Base-by-base conservation (phyloP, 2,797 vertebrate species). In the Bufotes viridis region DNA sequence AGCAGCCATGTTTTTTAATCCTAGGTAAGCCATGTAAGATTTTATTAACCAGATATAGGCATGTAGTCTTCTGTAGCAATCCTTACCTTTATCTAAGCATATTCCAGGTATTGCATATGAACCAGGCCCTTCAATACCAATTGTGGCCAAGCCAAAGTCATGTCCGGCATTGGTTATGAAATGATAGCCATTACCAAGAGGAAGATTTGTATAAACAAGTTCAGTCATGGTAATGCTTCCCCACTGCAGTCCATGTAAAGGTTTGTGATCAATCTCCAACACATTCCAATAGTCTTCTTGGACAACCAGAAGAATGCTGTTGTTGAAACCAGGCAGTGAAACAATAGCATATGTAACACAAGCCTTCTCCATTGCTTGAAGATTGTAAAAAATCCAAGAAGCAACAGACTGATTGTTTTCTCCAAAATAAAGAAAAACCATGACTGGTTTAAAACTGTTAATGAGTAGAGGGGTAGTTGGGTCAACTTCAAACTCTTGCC, bases 61-160 rank as follows among this genome's bases (percentile, higher is more conserved):
- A 34, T 34, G 29, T 42, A 6, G 6, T 42, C 42, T 42, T 42
- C 42, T 42, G 42, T 42, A 42, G 42, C 42, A 42, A 42, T 42
- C 15, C 72, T 55, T 81, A 88, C 87, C 87, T 85, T 55, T 57
- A 75, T 81, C 58, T 24, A 88, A 72, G 79, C 87, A 88, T 20
- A 88, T 53, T 14, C 87, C 87, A 65, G 24, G 24, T 10, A 74
- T 26, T 4, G 0, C 78, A 88, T 85, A 88, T 0, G 58, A 11
- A 29, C 24, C 67, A 5, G n/a, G 57, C 17, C 42, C 74, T n/a
- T 17, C 49, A 2, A 53, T 65, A 34, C 82, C 82, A 24, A 88
- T 8, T 13, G 78, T 75, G 63, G 12, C 51, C 42, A 67, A 20
- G 3, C 67, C 74, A 76, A 88, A 88, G 1, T 17, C n/a, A 1